Conservation (phyloP, 2,113 vertebrate species). For the Hippocampus abdominalis region DNA sequence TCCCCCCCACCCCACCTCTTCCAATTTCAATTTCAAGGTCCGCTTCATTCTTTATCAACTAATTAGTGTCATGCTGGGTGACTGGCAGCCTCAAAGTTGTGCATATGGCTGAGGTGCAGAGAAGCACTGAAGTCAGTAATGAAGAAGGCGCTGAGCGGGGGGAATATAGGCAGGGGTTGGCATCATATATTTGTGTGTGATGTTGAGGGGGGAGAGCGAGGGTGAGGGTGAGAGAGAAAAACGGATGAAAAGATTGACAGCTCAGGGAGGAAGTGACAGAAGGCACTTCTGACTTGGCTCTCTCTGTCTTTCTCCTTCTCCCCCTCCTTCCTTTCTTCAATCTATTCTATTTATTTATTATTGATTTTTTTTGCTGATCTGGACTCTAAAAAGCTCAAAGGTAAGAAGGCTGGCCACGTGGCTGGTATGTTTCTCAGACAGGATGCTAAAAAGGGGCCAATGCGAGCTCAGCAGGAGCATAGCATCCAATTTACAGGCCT, state of each 20-base stretch:
- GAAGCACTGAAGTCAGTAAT: slow-evolving; percentile 87
- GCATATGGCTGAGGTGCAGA: slow-evolving; percentile 87
- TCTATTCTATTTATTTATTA: slow-evolving; percentile 12
- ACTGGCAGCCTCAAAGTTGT: slow-evolving; percentile 85
- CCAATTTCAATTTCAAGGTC: slow-evolving; percentile 99
- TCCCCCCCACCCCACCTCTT: slow-evolving; percentile 17
- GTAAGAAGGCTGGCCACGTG: slow-evolving; percentile 73
- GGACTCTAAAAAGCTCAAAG: slow-evolving; percentile 75
- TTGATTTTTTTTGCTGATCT: slow-evolving; percentile 65
- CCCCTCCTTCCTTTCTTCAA: slow-evolving; percentile 13
- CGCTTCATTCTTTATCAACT: slow-evolving; percentile 94
- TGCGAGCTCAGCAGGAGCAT: slow-evolving; percentile 81
- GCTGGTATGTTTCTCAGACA: slow-evolving; percentile 76
- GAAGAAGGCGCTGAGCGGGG: slow-evolving; percentile 77
- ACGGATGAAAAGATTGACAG: slow-evolving; percentile 80
- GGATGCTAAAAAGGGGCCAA: slow-evolving; percentile 74
- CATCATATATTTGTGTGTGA: slow-evolving; percentile 32
- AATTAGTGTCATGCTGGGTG: slow-evolving; percentile 89
- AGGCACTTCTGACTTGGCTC: slow-evolving; percentile 54
- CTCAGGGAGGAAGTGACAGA: slow-evolving; percentile 69
- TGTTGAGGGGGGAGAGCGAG: slow-evolving; percentile 46
- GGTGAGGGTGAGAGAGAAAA: slow-evolving; percentile 59
- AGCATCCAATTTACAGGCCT: slow-evolving; percentile 93
- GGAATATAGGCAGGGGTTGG: slow-evolving; percentile 76
- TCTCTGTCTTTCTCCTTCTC: slow-evolving; percentile 1